Base-by-base conservation (phyloP, 2,888 invertebrate species). In the Pterostichus niger region DNA sequence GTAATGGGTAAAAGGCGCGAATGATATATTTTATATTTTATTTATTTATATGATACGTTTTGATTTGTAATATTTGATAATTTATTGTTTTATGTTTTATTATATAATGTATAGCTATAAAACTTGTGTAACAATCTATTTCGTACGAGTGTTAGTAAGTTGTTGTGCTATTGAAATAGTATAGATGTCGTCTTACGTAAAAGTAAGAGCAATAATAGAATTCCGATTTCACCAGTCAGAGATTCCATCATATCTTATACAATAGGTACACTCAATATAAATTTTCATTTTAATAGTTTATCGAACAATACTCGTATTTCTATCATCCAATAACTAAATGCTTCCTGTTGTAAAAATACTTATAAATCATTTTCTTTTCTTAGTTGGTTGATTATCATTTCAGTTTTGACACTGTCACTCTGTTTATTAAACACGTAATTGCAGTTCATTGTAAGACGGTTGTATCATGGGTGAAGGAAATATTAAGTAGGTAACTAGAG, bases 401-500 rank as follows among this genome's bases (percentile, higher is more conserved):
- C 2, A n/a, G 0, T 49, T 49, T 24, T 49, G 2, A 49, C 49
- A 49, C n/a, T 2, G 49, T 49, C n/a, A n/a, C 49, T 49, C 40
- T 40, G 40, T 5, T 49, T 49, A 49, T 49, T 49, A 49, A 49
- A 9, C 49, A 9, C 13, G 9, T 40, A 7, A 9, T 9, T 40
- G 40, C 40, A 40, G 9, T 40, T 24, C 24, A 40, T 40, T 9
- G 40, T 40, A 40, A 40, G 9, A 7, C 11, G 59, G 24, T 59
- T 31, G 31, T 31, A 64, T 64, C 64, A 35, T 13, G 35, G 64
- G 64, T 64, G 64, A 64, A 64, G 64, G 64, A 11, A 35, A 13
- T 64, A 64, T 35, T 49, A 64, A 64, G 64, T 64, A 64, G 64
- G 64, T 64, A 40, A 64, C 35, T 64, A 64, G 64, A n/a, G 35